Evolutionary conservation across 2,113 vertebrate species (phyloP), one percentile per base, ranked within the genome.

Genomic region (Muscicapa adusta): DNA sequence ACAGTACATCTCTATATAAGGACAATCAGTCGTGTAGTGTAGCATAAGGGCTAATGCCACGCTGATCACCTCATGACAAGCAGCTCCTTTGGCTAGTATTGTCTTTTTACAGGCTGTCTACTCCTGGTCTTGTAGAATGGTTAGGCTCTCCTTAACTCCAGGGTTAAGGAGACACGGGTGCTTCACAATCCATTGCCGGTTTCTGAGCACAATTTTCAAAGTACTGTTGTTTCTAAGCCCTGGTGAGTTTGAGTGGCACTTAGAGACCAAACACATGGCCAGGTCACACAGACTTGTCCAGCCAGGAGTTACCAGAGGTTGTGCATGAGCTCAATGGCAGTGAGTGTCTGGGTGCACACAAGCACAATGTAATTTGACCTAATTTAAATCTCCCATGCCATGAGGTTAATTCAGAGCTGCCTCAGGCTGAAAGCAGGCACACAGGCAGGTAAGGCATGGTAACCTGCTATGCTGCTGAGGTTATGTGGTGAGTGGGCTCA

Each of bases 21-120:
- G 40, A 53, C 24, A 43, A 28, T 58, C 42, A 25, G 12, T 31
- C 0, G 0, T 20, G 28, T 19, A 60, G 66, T 0, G 3, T 8
- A 33, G 29, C 26, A 22, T 36, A 63, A 74, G 12, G 40, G 67
- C 17, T 38, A 47, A 14, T 12, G 33, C 61, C 58, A 73, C 11
- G 6, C 11, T 38, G 42, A 77, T 29, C 40, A n/a, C 20, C 36
- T 42, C n/a, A 56, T 23, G 66, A 65, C 45, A 53, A 79, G 45
- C 45, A 91, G n/a, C 31, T 85, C 38, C 73, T 78, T 72, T 10
- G 18, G 40, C 38, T n/a, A 72, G 48, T 60, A 51, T 40, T 71
- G 26, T 65, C 43, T 23, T 88, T 36, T 56, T 36, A 31, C 36
- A 48, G 8, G 8, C 40, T 89, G 61, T 36, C 29, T 78, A 25